Evolutionary conservation across 2,888 invertebrate genomes (phyloP).

Genomic region (Anodontia alba): DNA sequence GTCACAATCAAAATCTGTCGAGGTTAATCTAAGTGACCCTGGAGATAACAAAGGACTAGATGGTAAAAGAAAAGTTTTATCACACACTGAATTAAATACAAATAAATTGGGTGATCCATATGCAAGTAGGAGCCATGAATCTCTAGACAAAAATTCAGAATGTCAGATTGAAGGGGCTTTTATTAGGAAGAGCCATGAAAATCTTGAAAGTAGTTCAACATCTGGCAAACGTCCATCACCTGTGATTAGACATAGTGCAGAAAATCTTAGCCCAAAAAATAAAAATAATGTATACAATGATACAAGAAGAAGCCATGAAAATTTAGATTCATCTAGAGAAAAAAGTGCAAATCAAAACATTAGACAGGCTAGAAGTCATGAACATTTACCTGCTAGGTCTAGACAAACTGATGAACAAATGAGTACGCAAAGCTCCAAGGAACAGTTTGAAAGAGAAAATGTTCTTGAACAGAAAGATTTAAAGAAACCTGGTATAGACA

Average conservation of each 20-base stretch:
- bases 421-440: neutral
- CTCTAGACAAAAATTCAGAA: neutral
- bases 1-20: conserved; percentile 35
- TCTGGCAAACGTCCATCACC: neutral
- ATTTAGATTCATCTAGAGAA: neutral
- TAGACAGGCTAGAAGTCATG: conserved; percentile 16
- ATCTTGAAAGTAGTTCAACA: neutral
- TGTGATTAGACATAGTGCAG: neutral
- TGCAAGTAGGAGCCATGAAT: conserved; percentile 4
- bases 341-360: conserved; percentile 5
- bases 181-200: neutral
- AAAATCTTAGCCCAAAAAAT: neutral
- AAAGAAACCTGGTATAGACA: neutral
- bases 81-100: conserved; percentile 20
- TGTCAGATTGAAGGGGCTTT: neutral
- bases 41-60: neutral
- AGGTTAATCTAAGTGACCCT: conserved; percentile 28
- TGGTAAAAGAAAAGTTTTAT: conserved; percentile 25
- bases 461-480: neutral
- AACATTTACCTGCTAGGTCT: neutral
- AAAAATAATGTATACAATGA: neutral
- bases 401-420: neutral
- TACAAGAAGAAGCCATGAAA: conserved; percentile 16
- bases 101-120: neutral
- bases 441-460: neutral